Evolutionary conservation across 2,888 invertebrate species (phyloP).

Genomic region (Nephrotoma flavescens): DNA sequence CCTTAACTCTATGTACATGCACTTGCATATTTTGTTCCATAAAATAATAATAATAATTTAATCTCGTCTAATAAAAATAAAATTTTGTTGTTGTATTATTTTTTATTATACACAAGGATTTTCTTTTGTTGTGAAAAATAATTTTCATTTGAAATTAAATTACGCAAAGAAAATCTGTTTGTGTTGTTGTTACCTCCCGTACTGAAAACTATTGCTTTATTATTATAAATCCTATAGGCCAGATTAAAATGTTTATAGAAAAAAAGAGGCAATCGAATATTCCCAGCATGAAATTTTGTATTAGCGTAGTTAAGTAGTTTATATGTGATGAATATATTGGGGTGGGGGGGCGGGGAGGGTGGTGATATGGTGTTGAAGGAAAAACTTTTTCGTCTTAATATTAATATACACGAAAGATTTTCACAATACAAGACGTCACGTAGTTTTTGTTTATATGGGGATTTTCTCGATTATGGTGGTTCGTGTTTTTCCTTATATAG

Average conservation of each 20-base stretch:
- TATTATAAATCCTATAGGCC: neutral
- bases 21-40: neutral
- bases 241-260: neutral
- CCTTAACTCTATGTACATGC: neutral
- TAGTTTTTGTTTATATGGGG: conserved; percentile 2
- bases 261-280: neutral
- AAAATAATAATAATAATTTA: neutral
- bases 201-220: neutral
- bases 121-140: neutral
- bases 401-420: neutral
- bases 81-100: neutral
- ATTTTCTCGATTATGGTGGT: neutral
- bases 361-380: neutral
- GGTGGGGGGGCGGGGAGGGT: neutral
- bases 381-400: neutral
- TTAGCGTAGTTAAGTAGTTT: neutral
- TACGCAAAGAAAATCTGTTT: neutral
- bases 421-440: neutral
- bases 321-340: neutral
- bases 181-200: neutral
- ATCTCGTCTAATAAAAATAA: neutral
- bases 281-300: neutral
- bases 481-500: neutral
- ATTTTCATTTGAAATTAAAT: neutral
- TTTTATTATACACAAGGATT: neutral